Evolutionary conservation across 2,888 invertebrate genomes (phyloP), one percentile per base, ranked within the genome.

Genomic region (Xylophagus ater): DNA sequence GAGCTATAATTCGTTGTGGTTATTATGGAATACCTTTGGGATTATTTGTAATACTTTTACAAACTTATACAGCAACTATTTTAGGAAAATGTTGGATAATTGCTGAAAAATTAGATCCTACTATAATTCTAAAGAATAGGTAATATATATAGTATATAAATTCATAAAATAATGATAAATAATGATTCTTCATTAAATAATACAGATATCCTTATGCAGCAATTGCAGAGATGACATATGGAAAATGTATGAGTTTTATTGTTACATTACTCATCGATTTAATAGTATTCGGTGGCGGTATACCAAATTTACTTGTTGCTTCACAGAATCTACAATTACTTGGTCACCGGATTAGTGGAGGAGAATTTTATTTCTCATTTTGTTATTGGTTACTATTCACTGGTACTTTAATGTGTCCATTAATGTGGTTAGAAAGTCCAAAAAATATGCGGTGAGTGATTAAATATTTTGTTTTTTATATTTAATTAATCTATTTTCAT

Each of bases 381-480:
- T 89, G 89, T 57, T 78, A 81, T 49, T 88, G 87, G 86, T 74
- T 88, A 57, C 59, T 87, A 15, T 63, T 89, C 13, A 69, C 89
- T 3, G 86, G 83, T 0, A 55, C 76, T 2, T 57, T 80, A 36
- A 69, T 90, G 15, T 81, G 83, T 47, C 89, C 89, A 0, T 61
- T 87, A 36, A 76, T 85, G 71, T 89, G 88, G 87, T 71, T 89
- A 5, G 89, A 88, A 34, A 87, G 88, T 45, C 89, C 90, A 0
- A 87, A 87, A 59, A 87, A 90, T 55, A 87, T 90, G 81, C 87
- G 88, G 90, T 88, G 62, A 72, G 70, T 37, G 40, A 25, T 26
- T 32, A 21, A 25, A 14, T 24, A 37, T 40, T 21, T 34, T 41
- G 20, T 21, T 23, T 34, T 29, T 14, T 32, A 17, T 32, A 8